Evolutionary conservation across 2,113 vertebrate genomes (phyloP), one percentile per base, ranked within the genome.

Genomic region (Globicephala melas): DNA sequence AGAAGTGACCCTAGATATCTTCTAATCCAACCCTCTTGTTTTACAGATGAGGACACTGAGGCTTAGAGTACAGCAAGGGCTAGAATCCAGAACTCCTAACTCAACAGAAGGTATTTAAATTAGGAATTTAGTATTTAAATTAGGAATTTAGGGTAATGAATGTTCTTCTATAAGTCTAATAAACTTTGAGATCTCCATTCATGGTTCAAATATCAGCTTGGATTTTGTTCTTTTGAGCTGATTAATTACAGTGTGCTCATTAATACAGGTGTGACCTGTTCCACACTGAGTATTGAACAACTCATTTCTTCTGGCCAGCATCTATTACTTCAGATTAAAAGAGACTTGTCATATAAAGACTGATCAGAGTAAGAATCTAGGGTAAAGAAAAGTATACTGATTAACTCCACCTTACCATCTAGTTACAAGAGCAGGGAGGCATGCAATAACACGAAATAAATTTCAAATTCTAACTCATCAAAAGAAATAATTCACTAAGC

Each of bases 401-500:
- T 65, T 88, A 85, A 94, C 44, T 63, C 81, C 36, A 71, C 44
- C 15, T 93, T 47, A 83, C 31, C 50, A 65, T 71, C 7, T 26
- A 89, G 58, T 90, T 87, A 90, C 4, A 95, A 90, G 13, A 85
- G 38, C 8, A 85, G 36, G 41, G 58, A 89, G 50, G 62, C n/a
- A 86, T 25, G 38, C 23, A 91, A 36, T 81, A 95, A 81, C 15
- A 38, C 25, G 13, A 96, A 86, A 93, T 67, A 84, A 95, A 95
- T 73, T 77, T 79, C 18, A 77, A 95, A 92, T 60, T 84, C 41
- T 79, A 82, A 85, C 10, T 96, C 33, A 21, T 94, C 31, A 85
- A 83, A 96, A 96, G 31, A 95, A 97, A 95, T 95, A 58, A 95
- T 63, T 91, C 41, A 94, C 44, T 80, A 85, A n/a, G 13, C 38